These are phyloP conservation scores for Andrena marginata DNA, from an alignment of 2,888 invertebrate species.

Conservation along the genomic window DNA sequence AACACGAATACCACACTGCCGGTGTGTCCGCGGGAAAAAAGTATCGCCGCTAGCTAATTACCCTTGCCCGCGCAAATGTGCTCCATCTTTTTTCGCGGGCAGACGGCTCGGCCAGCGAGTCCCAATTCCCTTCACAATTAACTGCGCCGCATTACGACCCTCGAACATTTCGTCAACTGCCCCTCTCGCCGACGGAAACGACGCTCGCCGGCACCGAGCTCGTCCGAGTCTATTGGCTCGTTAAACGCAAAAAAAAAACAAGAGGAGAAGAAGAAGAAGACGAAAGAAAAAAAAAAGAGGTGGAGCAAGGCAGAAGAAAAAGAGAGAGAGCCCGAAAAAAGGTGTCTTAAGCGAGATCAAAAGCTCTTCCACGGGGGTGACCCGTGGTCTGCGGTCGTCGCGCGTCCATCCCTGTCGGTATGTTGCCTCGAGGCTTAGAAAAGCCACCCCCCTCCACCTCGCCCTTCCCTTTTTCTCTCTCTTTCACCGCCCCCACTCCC, in stretches of 20 bases:
- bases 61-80: constrained; percentile 29
- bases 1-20: constrained; percentile 1
- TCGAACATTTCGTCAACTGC: constrained; percentile 63
- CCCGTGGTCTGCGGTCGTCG: constrained; percentile 64
- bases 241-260: constrained; percentile 55
- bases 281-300: neutral
- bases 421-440: constrained; percentile 54
- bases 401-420: constrained; percentile 70
- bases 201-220: constrained; percentile 33
- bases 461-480: neutral
- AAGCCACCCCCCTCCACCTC: constrained; percentile 46
- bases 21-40: neutral
- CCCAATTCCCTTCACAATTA: constrained; percentile 60
- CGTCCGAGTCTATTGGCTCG: constrained; percentile 62
- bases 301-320: constrained; percentile 53
- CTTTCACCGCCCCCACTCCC: constrained; percentile 7
- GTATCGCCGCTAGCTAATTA: constrained; percentile 48
- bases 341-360: constrained; percentile 74
- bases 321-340: constrained; percentile 66
- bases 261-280: neutral
- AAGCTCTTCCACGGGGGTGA: constrained; percentile 75
- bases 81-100: constrained; percentile 48
- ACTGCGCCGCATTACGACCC: constrained; percentile 52
- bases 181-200: constrained; percentile 14
- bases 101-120: constrained; percentile 52